These are phyloP conservation scores for Parapsyche elsis DNA, from an alignment of 1,140 invertebrate species.

Conservation along the genomic window DNA sequence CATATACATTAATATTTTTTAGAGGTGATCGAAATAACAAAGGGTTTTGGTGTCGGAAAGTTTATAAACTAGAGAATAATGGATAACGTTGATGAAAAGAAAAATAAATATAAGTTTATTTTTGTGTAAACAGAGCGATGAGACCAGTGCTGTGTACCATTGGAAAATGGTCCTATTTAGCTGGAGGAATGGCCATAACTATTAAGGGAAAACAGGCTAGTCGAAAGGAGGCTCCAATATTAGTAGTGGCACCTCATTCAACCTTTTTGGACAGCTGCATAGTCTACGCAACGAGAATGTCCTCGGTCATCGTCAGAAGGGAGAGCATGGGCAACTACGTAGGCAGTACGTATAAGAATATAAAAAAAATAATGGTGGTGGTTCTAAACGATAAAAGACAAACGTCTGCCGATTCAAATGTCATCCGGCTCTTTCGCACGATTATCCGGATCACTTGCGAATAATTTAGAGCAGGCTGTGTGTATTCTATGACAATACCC, in stretches of 20 bases:
- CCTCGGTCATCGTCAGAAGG: slow-evolving; percentile 81
- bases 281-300: slow-evolving; percentile 81
- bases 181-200: slow-evolving; percentile 82
- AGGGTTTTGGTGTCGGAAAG: no score
- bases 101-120: background rate
- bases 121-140: slow-evolving; percentile 64
- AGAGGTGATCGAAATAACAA: no score
- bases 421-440: background rate
- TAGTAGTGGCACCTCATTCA: slow-evolving; percentile 88
- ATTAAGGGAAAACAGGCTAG: slow-evolving; percentile 80
- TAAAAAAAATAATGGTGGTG: background rate
- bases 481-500: background rate
- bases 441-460: slow-evolving; percentile 1
- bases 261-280: slow-evolving; percentile 88
- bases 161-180: slow-evolving; percentile 77
- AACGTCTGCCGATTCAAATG: no score
- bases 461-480: slow-evolving; percentile 1
- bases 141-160: slow-evolving; percentile 76
- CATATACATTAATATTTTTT: no score
- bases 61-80: no score
- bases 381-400: no score
- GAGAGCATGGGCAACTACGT: slow-evolving; percentile 85
- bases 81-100: background rate
- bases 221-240: slow-evolving; percentile 80
- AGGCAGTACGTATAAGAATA: slow-evolving; percentile 77